phyloP scores from a whole-genome alignment of 2,113 vertebrate species.

The Eretmochelys imbricata region DNA sequence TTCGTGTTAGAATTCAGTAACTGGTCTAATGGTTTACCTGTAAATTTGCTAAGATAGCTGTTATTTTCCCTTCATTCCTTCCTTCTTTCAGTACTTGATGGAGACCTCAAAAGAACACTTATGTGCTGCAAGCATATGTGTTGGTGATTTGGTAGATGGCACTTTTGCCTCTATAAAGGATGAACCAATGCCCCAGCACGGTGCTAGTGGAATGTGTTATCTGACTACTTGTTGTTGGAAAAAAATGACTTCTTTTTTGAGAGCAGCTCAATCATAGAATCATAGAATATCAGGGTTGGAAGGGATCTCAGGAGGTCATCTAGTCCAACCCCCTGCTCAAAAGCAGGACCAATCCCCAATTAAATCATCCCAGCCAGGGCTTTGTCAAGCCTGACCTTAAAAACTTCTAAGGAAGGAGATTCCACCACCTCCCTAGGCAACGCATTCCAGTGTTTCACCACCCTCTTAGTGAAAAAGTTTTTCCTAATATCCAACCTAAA shows the following conservation, averaged over 20 bases:
- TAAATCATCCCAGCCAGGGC: too few relatives aligned
- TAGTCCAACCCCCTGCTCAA: too few relatives aligned
- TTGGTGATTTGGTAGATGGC: not conserved
- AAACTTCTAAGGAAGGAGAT: too few relatives aligned
- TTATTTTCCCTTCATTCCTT: not conserved
- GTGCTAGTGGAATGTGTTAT: not conserved
- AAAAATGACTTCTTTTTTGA: not conserved
- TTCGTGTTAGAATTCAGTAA: not conserved
- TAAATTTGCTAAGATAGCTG: not conserved
- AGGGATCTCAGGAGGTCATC: too few relatives aligned
- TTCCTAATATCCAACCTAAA: too few relatives aligned
- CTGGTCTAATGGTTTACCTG: not conserved
- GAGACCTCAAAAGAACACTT: too few relatives aligned
- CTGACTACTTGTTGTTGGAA: not conserved
- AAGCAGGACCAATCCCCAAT: too few relatives aligned
- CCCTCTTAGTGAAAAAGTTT: too few relatives aligned
- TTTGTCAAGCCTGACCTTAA: too few relatives aligned
- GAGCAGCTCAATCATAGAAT: not conserved
- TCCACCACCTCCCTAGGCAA: too few relatives aligned
- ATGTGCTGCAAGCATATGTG: not conserved
- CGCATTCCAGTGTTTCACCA: too few relatives aligned
- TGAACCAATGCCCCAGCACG: not conserved
- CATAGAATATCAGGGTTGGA: too few relatives aligned
- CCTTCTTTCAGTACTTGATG: not conserved
- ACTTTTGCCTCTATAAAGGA: not conserved